Conservation (phyloP, 2,797 vertebrate species). For the Leptatherina wallacei region DNA sequence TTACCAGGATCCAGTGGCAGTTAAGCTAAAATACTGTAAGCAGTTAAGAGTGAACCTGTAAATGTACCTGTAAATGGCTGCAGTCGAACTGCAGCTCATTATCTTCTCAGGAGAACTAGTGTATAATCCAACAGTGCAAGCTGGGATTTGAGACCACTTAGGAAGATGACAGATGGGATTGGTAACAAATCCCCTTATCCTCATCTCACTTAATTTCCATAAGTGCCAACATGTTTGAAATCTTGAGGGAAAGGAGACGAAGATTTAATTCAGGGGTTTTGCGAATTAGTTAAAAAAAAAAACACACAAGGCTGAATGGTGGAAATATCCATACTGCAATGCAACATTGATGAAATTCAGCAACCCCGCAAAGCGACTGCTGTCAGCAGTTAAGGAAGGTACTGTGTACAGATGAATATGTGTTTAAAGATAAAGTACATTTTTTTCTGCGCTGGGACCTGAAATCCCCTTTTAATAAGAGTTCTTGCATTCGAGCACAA, state of each 20-base stretch:
- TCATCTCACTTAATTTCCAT: slow-evolving; percentile 75
- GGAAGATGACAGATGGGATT: slow-evolving; percentile 80
- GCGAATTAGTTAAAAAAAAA: slow-evolving; percentile 32
- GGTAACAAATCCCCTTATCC: slow-evolving; percentile 75
- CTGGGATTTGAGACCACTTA: slow-evolving; percentile 74
- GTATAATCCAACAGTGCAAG: slow-evolving; percentile 59
- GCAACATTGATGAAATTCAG: slow-evolving; percentile 34
- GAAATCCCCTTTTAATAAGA: slow-evolving; percentile 32
- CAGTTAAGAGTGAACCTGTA: slow-evolving; percentile 41
- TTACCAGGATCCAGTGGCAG: neutral
- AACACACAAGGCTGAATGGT: slow-evolving; percentile 6
- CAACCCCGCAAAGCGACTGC: slow-evolving; percentile 20
- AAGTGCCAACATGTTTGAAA: slow-evolving; percentile 65
- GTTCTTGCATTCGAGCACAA: slow-evolving; percentile 5
- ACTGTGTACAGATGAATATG: slow-evolving; percentile 22
- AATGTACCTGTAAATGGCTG: slow-evolving; percentile 42
- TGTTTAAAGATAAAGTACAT: slow-evolving; percentile 53
- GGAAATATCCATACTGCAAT: slow-evolving; percentile 18
- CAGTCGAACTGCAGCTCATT: slow-evolving; percentile 44
- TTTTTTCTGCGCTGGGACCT: slow-evolving; percentile 41
- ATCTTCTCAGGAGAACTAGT: slow-evolving; percentile 52
- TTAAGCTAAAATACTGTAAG: neutral
- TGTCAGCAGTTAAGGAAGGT: slow-evolving; percentile 46
- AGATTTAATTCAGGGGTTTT: slow-evolving; percentile 36
- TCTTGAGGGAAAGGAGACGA: slow-evolving; percentile 34